phyloP scores from a whole-genome alignment of 2,888 invertebrate genomes.

The Xestia ashworthii region DNA sequence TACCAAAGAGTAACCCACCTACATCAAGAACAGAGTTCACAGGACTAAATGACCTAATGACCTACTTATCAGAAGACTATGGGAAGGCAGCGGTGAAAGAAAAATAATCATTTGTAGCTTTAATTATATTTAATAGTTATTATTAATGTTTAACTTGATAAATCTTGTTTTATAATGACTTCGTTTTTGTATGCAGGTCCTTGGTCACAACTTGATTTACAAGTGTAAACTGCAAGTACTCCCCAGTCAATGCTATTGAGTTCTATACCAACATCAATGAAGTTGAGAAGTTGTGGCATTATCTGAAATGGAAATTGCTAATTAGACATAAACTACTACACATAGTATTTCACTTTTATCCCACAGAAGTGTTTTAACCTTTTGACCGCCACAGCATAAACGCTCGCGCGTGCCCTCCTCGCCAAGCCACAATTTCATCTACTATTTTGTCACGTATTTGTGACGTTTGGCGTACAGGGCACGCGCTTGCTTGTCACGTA shows the following conservation, averaged over 20 bases:
- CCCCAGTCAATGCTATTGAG: slow-evolving; percentile 96
- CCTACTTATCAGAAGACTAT: slow-evolving; percentile 93
- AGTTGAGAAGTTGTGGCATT: slow-evolving; percentile 95
- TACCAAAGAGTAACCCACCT: slow-evolving; percentile 95
- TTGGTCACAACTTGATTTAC: slow-evolving; percentile 93
- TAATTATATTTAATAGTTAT: slow-evolving; percentile 45
- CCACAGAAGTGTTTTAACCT: too few relatives aligned
- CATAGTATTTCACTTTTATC: too few relatives aligned
- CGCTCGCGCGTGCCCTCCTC: too few relatives aligned
- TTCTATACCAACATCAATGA: slow-evolving; percentile 92
- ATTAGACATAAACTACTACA: neutral
- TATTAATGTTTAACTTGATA: slow-evolving; percentile 79
- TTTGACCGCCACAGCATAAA: too few relatives aligned
- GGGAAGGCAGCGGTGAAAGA: slow-evolving; percentile 79
- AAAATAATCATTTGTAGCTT: slow-evolving; percentile 59
- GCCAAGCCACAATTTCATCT: too few relatives aligned
- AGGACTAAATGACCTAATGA: slow-evolving; percentile 95
- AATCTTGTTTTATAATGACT: slow-evolving; percentile 96
- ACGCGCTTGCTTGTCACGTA: too few relatives aligned
- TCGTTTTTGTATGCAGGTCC: slow-evolving; percentile 94
- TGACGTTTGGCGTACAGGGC: too few relatives aligned
- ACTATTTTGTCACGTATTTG: too few relatives aligned
- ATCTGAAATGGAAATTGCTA: slow-evolving; percentile 89
- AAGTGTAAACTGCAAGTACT: slow-evolving; percentile 96
- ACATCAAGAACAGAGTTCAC: slow-evolving; percentile 96